phyloP scores from a whole-genome alignment of 1,140 invertebrate genomes.

The Capitella teleta region DNA sequence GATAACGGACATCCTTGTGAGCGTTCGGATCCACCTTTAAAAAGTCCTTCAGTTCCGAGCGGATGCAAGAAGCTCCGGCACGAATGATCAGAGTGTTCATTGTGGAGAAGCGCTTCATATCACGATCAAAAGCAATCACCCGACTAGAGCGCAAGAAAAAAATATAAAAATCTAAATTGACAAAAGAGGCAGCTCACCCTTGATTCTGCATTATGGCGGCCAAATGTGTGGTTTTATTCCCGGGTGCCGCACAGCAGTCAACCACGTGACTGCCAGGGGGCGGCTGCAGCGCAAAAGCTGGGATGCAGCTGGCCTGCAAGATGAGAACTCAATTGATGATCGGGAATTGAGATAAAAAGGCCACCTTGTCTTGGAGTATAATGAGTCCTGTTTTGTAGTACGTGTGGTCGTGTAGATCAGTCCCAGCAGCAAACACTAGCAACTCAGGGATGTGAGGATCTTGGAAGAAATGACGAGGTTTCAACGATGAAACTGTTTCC shows the following conservation, averaged over 20 bases:
- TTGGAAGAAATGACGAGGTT: conserved; percentile 52
- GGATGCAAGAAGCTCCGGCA: conserved; percentile 31
- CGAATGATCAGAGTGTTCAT: conserved; percentile 52
- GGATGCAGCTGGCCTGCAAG: conserved; percentile 80
- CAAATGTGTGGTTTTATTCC: conserved; percentile 86
- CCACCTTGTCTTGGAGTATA: conserved; percentile 88
- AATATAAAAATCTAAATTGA: no score
- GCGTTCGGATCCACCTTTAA: conserved; percentile 51
- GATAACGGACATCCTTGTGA: conserved; percentile 55
- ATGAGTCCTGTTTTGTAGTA: conserved; percentile 60
- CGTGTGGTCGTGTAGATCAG: conserved; percentile 56
- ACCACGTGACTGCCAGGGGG: conserved; percentile 56
- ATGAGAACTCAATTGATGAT: no score
- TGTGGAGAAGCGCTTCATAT: conserved; percentile 53
- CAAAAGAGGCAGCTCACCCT: no score
- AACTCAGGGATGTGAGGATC: conserved; percentile 76
- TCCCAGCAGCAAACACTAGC: conserved; percentile 64
- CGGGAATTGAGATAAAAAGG: no score
- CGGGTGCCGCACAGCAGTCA: conserved; percentile 91
- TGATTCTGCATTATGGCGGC: conserved; percentile 69
- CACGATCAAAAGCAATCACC: conserved; percentile 72
- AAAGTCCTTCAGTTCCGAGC: conserved; percentile 55
- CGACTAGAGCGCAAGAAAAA: no score
- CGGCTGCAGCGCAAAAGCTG: conserved; percentile 63
- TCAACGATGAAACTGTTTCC: no score